A percentile compares a stretch with the other conserved stretches of the same genome.
Evolutionary conservation across 2,113 vertebrate species (phyloP).

Genomic region (Anser brachyrhynchus): DNA sequence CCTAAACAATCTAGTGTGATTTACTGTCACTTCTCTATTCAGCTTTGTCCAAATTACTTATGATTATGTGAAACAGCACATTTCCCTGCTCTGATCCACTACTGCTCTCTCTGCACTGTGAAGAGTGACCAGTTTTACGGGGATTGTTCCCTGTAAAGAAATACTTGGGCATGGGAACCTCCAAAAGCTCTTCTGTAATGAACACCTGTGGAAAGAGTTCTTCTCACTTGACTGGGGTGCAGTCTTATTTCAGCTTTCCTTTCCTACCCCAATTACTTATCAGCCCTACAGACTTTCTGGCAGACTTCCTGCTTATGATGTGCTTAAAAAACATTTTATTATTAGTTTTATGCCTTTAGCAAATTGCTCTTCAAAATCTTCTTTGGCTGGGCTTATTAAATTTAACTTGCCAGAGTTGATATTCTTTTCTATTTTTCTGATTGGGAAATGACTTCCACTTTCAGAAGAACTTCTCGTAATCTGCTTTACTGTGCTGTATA

Average conservation of each 20-base stretch:
- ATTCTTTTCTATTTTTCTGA: conserved; percentile 2
- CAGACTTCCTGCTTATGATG: neutral
- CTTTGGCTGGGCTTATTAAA: neutral
- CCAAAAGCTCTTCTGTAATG: neutral
- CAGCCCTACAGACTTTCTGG: neutral
- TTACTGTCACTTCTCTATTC: neutral
- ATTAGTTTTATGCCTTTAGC: neutral
- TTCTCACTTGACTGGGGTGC: neutral
- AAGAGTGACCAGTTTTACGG: neutral
- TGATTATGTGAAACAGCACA: neutral
- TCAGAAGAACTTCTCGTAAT: conserved; percentile 12
- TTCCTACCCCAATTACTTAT: neutral
- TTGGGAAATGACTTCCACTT: conserved; percentile 4
- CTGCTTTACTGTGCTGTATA: neutral
- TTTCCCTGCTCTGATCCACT: neutral
- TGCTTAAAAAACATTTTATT: conserved; percentile 1
- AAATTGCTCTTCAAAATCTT: conserved; percentile 27
- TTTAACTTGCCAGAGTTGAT: neutral
- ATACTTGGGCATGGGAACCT: neutral
- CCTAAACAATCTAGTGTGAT: neutral
- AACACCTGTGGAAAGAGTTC: neutral
- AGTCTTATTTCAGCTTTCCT: neutral
- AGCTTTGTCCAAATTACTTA: neutral
- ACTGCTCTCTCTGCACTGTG: neutral
- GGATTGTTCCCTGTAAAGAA: neutral